Base-by-base conservation (phyloP, 2,888 invertebrate genomes). In the Trissolcus japonicus region DNA sequence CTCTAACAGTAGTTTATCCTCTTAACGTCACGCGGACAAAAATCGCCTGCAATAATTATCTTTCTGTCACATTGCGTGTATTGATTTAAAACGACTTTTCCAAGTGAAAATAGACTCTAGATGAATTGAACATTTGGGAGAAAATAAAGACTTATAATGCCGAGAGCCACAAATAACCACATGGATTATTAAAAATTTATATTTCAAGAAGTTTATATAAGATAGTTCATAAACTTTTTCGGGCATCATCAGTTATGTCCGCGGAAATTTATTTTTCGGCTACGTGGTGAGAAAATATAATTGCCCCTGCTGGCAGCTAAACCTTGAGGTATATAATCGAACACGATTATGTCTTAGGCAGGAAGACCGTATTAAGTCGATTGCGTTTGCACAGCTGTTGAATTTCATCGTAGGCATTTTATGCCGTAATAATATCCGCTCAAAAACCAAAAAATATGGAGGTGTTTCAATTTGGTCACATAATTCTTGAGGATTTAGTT, bases 271-370 rank as follows among this genome's bases (percentile, higher is more conserved):
- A 25, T 55, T 63, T 16, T 35, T 35, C 35, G 35, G 53, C 41
- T 53, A 46, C 63, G 55, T 40, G 63, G 76, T 77, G 72, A 72
- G 68, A 68, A 77, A 77, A 72, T 62, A 55, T 72, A 72, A 77
- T 77, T 72, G 76, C 67, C 61, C 60, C 61, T 72, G 72, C 57
- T 59, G 67, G 29, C 63, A 48, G 54, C 55, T 53, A 54, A 63
- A 54, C 66, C 76, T 61, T 71, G 55, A 61, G 65, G 62, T 63
- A 29, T 29, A 29, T 35, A 55, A 55, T 60, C 65, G 61, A 69
- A 69, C 59, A 55, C 50, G 78, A 80, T 80, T 80, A 82, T 81
- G 83, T 84, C 86, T 85, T 83, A 83, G 84, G 85, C 83, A 82
- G 79, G 81, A 80, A 78, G 69, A 79, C 51, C 54, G 56, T 80